phyloP scores from a whole-genome alignment of 2,113 vertebrate genomes.

The Oryzias javanicus region DNA sequence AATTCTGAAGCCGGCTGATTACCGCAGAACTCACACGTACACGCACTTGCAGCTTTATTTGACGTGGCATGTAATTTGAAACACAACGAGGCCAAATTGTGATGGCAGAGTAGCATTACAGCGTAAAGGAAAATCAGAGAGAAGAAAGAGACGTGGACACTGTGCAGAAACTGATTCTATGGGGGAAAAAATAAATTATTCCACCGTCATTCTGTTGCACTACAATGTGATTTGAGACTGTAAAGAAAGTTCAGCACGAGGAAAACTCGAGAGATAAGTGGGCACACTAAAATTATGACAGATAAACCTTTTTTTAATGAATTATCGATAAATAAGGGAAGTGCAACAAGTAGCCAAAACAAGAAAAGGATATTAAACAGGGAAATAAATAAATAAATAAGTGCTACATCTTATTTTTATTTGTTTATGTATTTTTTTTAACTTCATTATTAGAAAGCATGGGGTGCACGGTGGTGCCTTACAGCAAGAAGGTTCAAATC shows the following conservation, averaged over 20 bases:
- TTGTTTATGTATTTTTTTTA: no score
- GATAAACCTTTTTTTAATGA: no score
- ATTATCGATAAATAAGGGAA: no score
- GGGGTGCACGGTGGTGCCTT: no score
- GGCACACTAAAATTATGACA: no score
- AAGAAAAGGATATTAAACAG: no score
- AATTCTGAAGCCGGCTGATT: conserved; percentile 43
- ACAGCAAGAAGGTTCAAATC: no score
- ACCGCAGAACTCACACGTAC: conserved; percentile 24
- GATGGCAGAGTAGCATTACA: conserved; percentile 19
- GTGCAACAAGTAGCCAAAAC: no score
- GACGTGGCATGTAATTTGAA: conserved; percentile 67
- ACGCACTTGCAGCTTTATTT: conserved; percentile 47
- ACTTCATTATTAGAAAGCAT: no score
- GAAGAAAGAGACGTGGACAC: not conserved
- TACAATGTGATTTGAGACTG: not conserved
- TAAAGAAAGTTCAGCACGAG: conserved; percentile 3
- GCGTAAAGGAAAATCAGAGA: conserved; percentile 5
- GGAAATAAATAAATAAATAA: no score
- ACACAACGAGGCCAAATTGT: conserved; percentile 52
- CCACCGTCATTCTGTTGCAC: not conserved
- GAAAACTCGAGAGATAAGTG: not conserved
- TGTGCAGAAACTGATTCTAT: not conserved
- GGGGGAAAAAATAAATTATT: conserved; percentile 1
- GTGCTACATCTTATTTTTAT: no score